These are phyloP conservation scores for Eremobia ochroleuca DNA, from an alignment of 2,888 invertebrate species.

Conservation along the genomic window DNA sequence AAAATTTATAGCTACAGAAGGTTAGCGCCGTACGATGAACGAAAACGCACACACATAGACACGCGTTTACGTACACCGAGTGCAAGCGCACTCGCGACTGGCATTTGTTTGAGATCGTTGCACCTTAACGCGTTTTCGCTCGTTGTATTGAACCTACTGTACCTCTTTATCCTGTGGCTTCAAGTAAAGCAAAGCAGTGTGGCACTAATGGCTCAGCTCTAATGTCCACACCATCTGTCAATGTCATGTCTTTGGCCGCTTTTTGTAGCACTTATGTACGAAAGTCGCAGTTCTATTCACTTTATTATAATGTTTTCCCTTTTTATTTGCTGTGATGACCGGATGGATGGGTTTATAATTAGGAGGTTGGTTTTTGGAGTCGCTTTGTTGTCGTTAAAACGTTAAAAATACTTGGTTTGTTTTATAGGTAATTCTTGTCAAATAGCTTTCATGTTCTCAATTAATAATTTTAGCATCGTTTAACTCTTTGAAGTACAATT, in stretches of 20 bases:
- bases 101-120: neutral
- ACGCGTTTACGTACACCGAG: neutral
- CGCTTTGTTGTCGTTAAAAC: neutral
- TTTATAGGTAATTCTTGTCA: neutral
- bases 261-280: conserved; percentile 83
- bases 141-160: conserved; percentile 1
- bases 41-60: neutral
- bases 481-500: neutral
- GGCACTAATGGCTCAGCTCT: conserved; percentile 81
- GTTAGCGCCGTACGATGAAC: neutral
- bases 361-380: conserved; percentile 6
- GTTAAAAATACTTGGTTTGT: neutral
- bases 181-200: conserved; percentile 80
- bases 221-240: conserved; percentile 88
- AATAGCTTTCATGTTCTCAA: too few species aligned
- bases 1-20: conserved; percentile 7
- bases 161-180: conserved; percentile 40
- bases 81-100: neutral
- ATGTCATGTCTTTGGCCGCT: conserved; percentile 82
- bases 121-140: too few species aligned
- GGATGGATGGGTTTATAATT: conserved; percentile 41
- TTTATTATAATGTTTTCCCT: conserved; percentile 73
- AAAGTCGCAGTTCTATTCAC: conserved; percentile 72
- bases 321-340: conserved; percentile 62
- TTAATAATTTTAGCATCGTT: neutral